A percentile compares a stretch with the other conserved stretches of the same genome.
These are phyloP conservation scores for Zelleria hepariella DNA, from an alignment of 2,888 invertebrate species.

Conservation along the genomic window DNA sequence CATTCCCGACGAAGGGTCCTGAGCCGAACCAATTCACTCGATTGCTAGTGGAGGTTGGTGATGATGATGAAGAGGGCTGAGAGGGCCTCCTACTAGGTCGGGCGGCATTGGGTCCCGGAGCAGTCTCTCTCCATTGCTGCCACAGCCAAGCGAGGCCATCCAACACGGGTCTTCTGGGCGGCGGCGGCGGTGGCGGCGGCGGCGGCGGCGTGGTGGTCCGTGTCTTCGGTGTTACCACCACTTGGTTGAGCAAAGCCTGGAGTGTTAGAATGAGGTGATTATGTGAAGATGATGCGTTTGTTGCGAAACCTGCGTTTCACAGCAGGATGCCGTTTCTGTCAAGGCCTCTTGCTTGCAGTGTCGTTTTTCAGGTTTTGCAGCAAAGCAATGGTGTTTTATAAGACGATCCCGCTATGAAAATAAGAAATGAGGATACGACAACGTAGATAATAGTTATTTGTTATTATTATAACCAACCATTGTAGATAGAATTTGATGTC, in stretches of 20 bases:
- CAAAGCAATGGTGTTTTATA: too few relatives aligned
- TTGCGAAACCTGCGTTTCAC: not conserved
- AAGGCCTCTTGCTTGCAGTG: too few relatives aligned
- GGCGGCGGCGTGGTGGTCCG: constrained; percentile 49
- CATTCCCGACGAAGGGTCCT: constrained; percentile 64
- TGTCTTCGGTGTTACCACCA: constrained; percentile 68
- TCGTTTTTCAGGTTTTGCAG: too few relatives aligned
- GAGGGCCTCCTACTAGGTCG: constrained; percentile 37
- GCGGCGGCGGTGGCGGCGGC: constrained; percentile 54
- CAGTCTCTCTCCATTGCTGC: constrained; percentile 72
- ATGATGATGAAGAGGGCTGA: constrained; percentile 30
- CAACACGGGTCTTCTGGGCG: constrained; percentile 54
- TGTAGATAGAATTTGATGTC: too few relatives aligned
- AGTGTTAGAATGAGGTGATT: constrained; percentile 39
- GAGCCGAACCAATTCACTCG: constrained; percentile 63
- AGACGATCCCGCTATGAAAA: too few relatives aligned
- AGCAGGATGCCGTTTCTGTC: not conserved
- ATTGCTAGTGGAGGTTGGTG: constrained; percentile 40
- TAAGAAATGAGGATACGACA: too few relatives aligned
- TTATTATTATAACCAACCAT: too few relatives aligned
- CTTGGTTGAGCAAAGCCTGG: constrained; percentile 72
- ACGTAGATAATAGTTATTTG: too few relatives aligned
- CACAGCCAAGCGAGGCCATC: constrained; percentile 73
- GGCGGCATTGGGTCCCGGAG: constrained; percentile 39
- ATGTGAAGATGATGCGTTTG: not conserved